Evolutionary conservation across 2,113 vertebrate species (phyloP), one percentile per base, ranked within the genome.

Genomic region (Ranitomeya imitator): DNA sequence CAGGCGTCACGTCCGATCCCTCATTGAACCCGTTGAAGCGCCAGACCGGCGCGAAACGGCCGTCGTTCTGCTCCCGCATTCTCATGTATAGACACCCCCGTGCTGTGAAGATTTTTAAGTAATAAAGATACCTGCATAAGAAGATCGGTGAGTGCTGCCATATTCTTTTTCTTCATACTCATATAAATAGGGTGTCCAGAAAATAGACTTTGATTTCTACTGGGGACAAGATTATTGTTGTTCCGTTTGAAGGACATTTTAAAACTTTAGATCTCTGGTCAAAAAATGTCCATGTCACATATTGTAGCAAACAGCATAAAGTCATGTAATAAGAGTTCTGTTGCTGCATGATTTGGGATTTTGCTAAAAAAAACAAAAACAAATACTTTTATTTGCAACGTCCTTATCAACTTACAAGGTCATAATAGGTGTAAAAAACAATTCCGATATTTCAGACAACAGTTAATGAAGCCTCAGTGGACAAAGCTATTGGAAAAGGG

Each of bases 401-500:
- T 67, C 81, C 87, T 88, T 74, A 61, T 67, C 59, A 51, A 31
- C 31, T 84, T 77, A 88, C 87, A 85, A 88, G 87, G 87, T 88
- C 82, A 85, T 76, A 74, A 69, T 67, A 45, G 81, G 26, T 74
- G 79, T 54, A 19, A 51, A 73, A 76, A 60, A 51, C 13, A 69
- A 79, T 88, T 14, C 21, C 73, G n/a, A 57, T 79, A 78, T 65
- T 79, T 45, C 83, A 59, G 37, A 67, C 81, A 69, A 52, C 82
- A 82, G 45, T 71, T 88, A 88, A 85, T 85, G 81, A 78, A 84
- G 60, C 73, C 87, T 79, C 76, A 11, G 87, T 59, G 81, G 82
- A 85, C 23, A 14, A 79, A 57, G 55, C 74, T 88, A 88, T 88
- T 88, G 87, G 73, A 88, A 88, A 78, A 85, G 54, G 87, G 82